These are phyloP conservation scores for Eurytoma californica DNA, from an alignment of 2,888 invertebrate species.

Conservation along the genomic window DNA sequence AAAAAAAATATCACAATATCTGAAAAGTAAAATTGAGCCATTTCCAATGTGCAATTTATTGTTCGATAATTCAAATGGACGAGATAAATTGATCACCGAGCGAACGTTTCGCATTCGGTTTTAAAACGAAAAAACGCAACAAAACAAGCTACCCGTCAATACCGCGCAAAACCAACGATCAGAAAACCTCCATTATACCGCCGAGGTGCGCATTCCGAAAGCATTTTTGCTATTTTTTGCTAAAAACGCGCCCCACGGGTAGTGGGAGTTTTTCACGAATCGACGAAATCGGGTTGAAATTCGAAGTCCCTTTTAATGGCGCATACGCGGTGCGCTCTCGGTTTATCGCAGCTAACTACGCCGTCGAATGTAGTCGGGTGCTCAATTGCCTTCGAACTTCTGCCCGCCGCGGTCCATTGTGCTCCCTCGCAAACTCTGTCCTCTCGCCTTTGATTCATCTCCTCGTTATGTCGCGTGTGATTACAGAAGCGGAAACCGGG, in stretches of 20 bases:
- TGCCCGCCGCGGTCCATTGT: slow-evolving; percentile 17
- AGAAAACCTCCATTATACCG: background rate
- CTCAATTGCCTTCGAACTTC: slow-evolving; percentile 26
- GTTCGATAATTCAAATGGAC: too few species aligned
- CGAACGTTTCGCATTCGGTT: too few species aligned
- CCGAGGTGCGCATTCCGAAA: background rate
- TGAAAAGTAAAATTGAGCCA: too few species aligned
- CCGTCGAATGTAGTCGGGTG: slow-evolving; percentile 5
- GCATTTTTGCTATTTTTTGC: background rate
- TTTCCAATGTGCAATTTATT: too few species aligned
- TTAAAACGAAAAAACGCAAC: too few species aligned
- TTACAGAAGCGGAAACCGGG: too few species aligned
- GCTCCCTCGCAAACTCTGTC: slow-evolving; percentile 7
- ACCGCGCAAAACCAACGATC: background rate
- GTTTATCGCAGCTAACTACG: background rate
- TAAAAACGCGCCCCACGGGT: background rate
- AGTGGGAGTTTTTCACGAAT: background rate
- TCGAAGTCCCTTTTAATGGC: background rate
- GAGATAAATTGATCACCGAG: too few species aligned
- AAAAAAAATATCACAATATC: too few species aligned
- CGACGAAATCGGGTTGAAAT: background rate
- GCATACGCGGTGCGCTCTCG: background rate
- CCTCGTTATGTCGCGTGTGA: background rate
- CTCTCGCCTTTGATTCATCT: slow-evolving; percentile 4
- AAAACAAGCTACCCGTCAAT: too few species aligned